These are phyloP conservation scores for Edolisoma coerulescens DNA, from an alignment of 2,113 vertebrate genomes.

Conservation along the genomic window DNA sequence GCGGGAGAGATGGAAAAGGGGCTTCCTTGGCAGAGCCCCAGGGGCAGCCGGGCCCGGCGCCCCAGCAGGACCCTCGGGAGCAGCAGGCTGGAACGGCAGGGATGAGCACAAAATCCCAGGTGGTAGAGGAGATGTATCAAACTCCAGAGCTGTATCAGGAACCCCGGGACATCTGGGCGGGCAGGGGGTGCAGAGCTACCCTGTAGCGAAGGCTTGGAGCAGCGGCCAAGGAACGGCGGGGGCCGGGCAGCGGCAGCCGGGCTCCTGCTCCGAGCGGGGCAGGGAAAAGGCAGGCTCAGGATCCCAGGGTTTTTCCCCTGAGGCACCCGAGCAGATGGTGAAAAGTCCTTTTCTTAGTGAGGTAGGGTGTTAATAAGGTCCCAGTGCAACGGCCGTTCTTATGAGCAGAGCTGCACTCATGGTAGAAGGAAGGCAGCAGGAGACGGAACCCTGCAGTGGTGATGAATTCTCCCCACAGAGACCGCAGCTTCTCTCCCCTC, in stretches of 20 bases:
- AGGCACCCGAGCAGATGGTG: background rate
- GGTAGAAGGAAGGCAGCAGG: background rate
- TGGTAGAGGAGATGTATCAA: too few relatives aligned
- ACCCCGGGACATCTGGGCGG: background rate
- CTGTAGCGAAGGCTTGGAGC: background rate
- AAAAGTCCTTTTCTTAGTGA: background rate
- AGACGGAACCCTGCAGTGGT: background rate
- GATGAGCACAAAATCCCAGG: background rate
- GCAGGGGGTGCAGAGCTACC: background rate
- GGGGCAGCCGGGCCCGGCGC: too few relatives aligned
- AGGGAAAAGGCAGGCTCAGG: background rate
- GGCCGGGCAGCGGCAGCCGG: too few relatives aligned
- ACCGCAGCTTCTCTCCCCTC: background rate
- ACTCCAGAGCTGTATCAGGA: too few relatives aligned
- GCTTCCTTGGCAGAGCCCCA: too few relatives aligned
- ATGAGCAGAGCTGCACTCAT: background rate
- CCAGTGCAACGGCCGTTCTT: accelerated
- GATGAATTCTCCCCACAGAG: background rate
- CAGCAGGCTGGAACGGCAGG: background rate
- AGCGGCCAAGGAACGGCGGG: too few relatives aligned
- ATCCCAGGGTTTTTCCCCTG: background rate
- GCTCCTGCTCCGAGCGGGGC: too few relatives aligned
- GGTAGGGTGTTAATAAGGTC: background rate
- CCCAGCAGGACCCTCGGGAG: background rate
- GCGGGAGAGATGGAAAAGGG: too few relatives aligned